Conservation (phyloP, 2,888 invertebrate genomes). For the Horisme vitalbata region DNA sequence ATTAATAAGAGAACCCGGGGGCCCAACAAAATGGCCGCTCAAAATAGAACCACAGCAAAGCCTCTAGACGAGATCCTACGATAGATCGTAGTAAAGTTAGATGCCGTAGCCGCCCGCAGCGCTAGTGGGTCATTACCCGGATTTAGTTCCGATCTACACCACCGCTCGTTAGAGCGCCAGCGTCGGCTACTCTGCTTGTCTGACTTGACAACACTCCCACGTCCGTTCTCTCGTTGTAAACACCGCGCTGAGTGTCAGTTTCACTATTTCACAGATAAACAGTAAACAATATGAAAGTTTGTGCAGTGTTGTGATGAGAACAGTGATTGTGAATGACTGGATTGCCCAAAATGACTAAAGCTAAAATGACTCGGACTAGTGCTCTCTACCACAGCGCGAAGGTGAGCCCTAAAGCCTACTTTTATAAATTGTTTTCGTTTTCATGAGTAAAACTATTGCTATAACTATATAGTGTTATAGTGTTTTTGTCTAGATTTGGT, state of each 20-base stretch:
- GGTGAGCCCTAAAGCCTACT: constrained; percentile 75
- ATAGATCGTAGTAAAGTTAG: constrained; percentile 46
- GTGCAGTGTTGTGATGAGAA: constrained; percentile 60
- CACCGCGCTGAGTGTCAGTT: constrained; percentile 58
- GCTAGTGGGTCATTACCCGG: constrained; percentile 34
- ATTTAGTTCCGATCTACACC: constrained; percentile 69
- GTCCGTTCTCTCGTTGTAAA: constrained; percentile 73
- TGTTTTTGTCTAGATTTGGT: background rate
- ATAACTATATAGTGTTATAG: constrained; percentile 7
- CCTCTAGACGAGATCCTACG: constrained; percentile 26
- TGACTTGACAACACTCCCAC: constrained; percentile 70
- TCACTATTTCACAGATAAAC: constrained; percentile 53
- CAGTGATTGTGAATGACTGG: constrained; percentile 59
- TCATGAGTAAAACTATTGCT: constrained; percentile 31
- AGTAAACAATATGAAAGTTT: constrained; percentile 58
- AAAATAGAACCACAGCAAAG: constrained; percentile 41
- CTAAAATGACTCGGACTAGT: constrained; percentile 80
- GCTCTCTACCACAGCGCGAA: constrained; percentile 90
- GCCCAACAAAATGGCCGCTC: constrained; percentile 75
- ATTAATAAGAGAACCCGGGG: constrained; percentile 46
- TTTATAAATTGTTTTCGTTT: constrained; percentile 33
- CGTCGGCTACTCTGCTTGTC: constrained; percentile 49
- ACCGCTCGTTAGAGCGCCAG: constrained; percentile 53
- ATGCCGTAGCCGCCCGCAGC: constrained; percentile 53
- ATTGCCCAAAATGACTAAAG: constrained; percentile 81